Conservation (phyloP, 2,113 vertebrate species). For the Podarcis raffonei region DNA sequence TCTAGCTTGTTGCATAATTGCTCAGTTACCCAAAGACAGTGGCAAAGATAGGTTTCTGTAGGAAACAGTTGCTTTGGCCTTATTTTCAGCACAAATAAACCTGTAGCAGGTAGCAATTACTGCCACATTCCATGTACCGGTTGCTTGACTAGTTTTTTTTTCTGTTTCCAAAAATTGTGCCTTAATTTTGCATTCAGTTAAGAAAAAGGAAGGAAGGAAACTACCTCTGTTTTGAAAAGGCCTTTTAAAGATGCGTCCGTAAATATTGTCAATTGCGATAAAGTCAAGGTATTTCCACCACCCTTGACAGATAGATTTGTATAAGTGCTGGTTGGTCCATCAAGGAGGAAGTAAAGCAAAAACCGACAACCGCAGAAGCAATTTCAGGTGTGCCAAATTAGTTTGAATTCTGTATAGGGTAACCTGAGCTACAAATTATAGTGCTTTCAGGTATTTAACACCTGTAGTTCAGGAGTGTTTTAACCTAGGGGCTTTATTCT, state of each 20-base stretch:
- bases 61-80: neutral
- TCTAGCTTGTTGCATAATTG: slow-evolving; percentile 1
- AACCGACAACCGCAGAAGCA: neutral
- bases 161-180: neutral
- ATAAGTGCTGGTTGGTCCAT: neutral
- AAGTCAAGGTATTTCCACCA: neutral
- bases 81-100: neutral
- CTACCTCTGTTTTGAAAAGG: neutral
- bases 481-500: neutral
- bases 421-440: slow-evolving; percentile 1
- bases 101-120: slow-evolving; percentile 16
- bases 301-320: neutral
- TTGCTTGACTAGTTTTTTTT: slow-evolving; percentile 11
- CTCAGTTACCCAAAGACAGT: neutral
- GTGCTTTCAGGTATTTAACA: slow-evolving; percentile 1
- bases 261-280: neutral
- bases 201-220: neutral
- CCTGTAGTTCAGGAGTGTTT: neutral
- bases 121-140: neutral
- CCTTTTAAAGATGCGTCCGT: neutral
- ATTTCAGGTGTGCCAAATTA: neutral
- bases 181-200: slow-evolving; percentile 13
- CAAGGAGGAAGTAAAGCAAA: slow-evolving; percentile 18
- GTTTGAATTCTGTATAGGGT: slow-evolving; percentile 1
- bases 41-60: neutral